Evolutionary conservation across 2,888 invertebrate species (phyloP), one percentile per base, ranked within the genome.

Genomic region (Drosophila phalerata): DNA sequence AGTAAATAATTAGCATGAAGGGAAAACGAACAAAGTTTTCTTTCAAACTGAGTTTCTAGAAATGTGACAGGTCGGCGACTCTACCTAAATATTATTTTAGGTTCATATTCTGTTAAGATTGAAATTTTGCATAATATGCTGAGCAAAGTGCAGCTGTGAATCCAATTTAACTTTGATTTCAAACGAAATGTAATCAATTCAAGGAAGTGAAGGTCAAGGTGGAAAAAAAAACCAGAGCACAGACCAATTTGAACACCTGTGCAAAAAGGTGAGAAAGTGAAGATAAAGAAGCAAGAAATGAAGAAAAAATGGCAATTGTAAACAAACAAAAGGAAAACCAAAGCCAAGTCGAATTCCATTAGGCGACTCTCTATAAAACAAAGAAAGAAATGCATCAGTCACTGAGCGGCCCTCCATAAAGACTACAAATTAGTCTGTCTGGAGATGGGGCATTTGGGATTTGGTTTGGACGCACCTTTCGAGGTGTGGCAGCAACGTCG

Each of bases 181-280:
- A 34, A 43, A 42, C 19, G 42, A 73, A 65, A 60, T 67, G 49
- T 52, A 79, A 77, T 79, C 69, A 83, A 68, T 73, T 80, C 73
- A 66, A 82, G 83, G 83, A 80, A 83, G 63, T 80, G 69, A 76
- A 80, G 88, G 73, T 87, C 85, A 87, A 79, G 80, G 83, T 82
- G 74, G 56, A 51, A 37, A 28, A 25, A 57, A 40, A 58, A 25
- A 37, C 57, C 60, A 64, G 53, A 40, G 55, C 45, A 56, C 28
- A 63, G 34, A 28, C 49, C 38, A 62, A 73, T 69, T 68, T 68
- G 60, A 51, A 69, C 75, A 78, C 77, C 79, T 78, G 75, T 62
- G 48, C 45, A 49, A n/a, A 8, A 55, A 52, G 30, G n/a, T 53
- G 64, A 34, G 28, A 65, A 60, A 55, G 42, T 49, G 30, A 42